Percentiles rank a stretch among this genome's conserved stretches.
phyloP scores from a whole-genome alignment of 2,113 vertebrate genomes.

The Phaethornis superciliosus region DNA sequence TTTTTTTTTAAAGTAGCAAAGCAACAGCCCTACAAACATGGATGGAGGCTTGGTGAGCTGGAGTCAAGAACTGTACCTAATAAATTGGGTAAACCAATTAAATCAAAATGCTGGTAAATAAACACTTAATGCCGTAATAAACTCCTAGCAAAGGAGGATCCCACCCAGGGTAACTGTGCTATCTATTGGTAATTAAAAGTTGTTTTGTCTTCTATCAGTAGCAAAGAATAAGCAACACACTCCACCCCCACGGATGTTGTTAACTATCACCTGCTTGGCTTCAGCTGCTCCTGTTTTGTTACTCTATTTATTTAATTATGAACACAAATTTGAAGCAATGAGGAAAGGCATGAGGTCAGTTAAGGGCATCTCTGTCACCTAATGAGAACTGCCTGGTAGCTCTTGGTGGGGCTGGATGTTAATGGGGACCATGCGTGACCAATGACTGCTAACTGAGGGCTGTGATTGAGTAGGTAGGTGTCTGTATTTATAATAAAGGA shows the following conservation, averaged over 20 bases:
- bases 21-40: rapidly evolving
- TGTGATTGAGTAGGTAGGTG: neutral
- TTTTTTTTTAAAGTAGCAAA: neutral
- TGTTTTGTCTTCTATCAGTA: neutral
- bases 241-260: too few relatives aligned
- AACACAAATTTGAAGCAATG: neutral
- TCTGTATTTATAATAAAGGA: neutral
- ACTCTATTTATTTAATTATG: neutral
- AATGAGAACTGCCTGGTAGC: too few relatives aligned
- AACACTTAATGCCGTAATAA: neutral
- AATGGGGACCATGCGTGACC: neutral
- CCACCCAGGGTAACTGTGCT: too few relatives aligned
- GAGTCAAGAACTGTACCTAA: neutral
- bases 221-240: neutral
- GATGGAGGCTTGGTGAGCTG: neutral
- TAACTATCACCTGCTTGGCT: neutral
- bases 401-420: neutral
- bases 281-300: neutral
- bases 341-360: neutral
- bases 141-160: neutral
- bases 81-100: too few relatives aligned
- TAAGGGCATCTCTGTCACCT: neutral
- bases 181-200: rapidly evolving
- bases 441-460: neutral
- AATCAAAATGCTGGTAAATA: neutral